Evolutionary conservation across 2,888 invertebrate species (phyloP), one percentile per base, ranked within the genome.

Genomic region (Drosophila yooni): DNA sequence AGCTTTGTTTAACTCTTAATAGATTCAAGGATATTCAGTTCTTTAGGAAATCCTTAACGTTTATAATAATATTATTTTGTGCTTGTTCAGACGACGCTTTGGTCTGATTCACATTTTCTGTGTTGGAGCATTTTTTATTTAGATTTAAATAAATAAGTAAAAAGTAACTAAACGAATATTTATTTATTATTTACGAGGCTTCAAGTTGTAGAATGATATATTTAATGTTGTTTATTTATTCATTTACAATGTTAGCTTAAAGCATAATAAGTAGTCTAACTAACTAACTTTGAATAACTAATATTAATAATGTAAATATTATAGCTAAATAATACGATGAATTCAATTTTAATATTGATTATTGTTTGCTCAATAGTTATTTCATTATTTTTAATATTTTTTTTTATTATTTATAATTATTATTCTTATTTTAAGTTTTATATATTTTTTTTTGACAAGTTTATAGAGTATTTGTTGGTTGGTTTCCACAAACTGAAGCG

Each of bases 401-500:
- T 29, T 27, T 36, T 2, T 36, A 15, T 25, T 31, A 33, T n/a
- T 10, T 10, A 31, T 31, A 31, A 31, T 10, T 3, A 10, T 36
- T 15, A 36, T 38, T 38, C 7, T 18, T 3, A 43, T 21, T 7
- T 15, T 4, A 43, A 21, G 21, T 21, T 48, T 13, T 15, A 21
- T 10, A 15, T 25, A 36, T 34, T 18, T 1, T 7, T 6, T 31
- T 13, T 21, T 1, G 36, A n/a, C 31, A 21, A 10, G 6, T 25
- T 33, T 2, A 10, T 21, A 76, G 76, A 63, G 76, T 73, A 69
- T 76, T 52, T 40, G 13, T n/a, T 25, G 52, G 68, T 21, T 34
- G 38, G 2, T 33, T 25, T 43, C 5, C 15, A 1, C 7, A 5
- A 11, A 15, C 36, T 18, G 18, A 38, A 11, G 4, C 43, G 29